phyloP scores from a whole-genome alignment of 2,888 invertebrate genomes.

The Eubasilissa splendida region DNA sequence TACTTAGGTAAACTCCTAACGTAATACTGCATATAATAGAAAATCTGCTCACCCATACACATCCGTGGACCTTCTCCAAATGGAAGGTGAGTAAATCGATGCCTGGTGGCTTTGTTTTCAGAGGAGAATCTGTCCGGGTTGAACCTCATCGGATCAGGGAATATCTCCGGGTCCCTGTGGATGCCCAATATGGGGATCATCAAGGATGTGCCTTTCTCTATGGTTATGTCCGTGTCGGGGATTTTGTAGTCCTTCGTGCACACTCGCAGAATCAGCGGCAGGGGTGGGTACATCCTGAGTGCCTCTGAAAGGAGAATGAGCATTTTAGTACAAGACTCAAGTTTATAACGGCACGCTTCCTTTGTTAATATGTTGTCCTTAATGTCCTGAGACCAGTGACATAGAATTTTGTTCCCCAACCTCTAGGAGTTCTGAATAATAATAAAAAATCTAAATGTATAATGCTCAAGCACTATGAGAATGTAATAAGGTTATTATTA shows the following conservation, averaged over 20 bases:
- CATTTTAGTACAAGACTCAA: too few relatives aligned
- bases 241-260: conserved; percentile 61
- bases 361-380: too few relatives aligned
- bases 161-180: conserved; percentile 63
- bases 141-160: conserved; percentile 63
- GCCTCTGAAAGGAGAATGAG: conserved; percentile 60
- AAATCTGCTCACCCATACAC: conserved; percentile 61
- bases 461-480: too few relatives aligned
- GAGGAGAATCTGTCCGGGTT: conserved; percentile 62
- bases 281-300: conserved; percentile 64
- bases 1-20: too few relatives aligned
- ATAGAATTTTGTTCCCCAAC: too few relatives aligned
- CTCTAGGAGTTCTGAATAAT: too few relatives aligned
- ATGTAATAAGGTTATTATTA: too few relatives aligned
- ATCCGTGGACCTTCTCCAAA: conserved; percentile 60
- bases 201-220: conserved; percentile 58
- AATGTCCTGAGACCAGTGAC: too few relatives aligned
- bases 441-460: too few relatives aligned
- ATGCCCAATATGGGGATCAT: conserved; percentile 62
- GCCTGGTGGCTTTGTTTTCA: conserved; percentile 60
- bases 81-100: conserved; percentile 59
- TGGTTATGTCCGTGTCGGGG: conserved; percentile 52
- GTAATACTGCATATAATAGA: too few relatives aligned
- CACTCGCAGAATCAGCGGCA: conserved; percentile 62
- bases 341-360: too few relatives aligned